Base-by-base conservation (phyloP, 2,797 vertebrate genomes). In the Anguilla megastoma region DNA sequence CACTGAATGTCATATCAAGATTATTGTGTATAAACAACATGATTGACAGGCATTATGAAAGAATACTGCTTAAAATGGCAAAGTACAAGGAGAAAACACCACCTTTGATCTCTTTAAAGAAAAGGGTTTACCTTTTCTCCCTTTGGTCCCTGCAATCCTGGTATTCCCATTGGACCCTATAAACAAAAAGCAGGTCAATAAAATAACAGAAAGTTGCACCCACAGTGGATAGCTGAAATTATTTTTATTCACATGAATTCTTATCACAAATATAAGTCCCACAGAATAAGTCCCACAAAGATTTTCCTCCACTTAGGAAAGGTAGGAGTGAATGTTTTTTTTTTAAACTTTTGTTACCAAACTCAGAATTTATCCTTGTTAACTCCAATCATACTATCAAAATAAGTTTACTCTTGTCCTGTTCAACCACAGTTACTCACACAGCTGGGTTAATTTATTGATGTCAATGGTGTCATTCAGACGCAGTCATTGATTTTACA, bases 121-220 rank as follows among this genome's bases (percentile, higher is more conserved):
- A 0, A 87, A 74, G 16, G 84, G 92, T 95, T 94, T 96, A 99
- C 99, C 96, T 98, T 99, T 93, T 98, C 98, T 92, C 99, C 99
- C 91, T 98, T 98, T 93, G 96, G 95, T 95, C 98, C 99, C 92
- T 89, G 95, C 90, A 97, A 92, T 88, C 98, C 99, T 91, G 97
- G 97, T 94, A 98, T 94, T 92, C 98, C 99, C 85, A 94, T 95
- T 85, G 97, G 97, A 91, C 99, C 99, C 99, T 99, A 92, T 82
- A 93, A 91, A 87, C 90, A 91, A 90, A 63, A 89, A 21, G 27
- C 85, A 48, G 7, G 71, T 79, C 74, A 79, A 18, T 79, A 36
- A 41, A 16, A 14, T 16, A 45, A 45, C 33, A 76, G 12, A 41
- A 79, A 2, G 74, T 79, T 79, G 14, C 74, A 41, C 74, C 74